These are phyloP conservation scores for Presbytis comata DNA, from an alignment of 2,797 vertebrate species.

Conservation along the genomic window DNA sequence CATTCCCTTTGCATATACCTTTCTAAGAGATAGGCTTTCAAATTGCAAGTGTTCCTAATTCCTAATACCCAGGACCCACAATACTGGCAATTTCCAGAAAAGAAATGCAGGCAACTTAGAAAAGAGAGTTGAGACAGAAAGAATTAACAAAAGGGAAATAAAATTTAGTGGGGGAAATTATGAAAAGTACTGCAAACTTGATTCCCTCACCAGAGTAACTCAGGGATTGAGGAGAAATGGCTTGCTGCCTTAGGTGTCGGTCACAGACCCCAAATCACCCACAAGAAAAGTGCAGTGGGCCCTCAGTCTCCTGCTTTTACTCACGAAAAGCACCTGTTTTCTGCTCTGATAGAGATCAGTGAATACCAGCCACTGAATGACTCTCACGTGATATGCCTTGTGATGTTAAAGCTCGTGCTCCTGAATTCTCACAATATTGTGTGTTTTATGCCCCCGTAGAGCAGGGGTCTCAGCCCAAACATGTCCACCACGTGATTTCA, in stretches of 20 bases:
- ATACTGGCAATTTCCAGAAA: background rate
- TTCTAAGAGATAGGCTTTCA: background rate
- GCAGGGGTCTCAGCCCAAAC: background rate
- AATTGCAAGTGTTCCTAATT: background rate
- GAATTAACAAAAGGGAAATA: background rate
- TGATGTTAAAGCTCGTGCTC: background rate
- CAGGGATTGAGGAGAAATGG: background rate
- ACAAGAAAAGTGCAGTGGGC: too few relatives aligned
- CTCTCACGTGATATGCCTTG: background rate
- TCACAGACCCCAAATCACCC: background rate
- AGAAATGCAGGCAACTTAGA: background rate
- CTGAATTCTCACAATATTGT: background rate
- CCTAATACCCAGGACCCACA: background rate
- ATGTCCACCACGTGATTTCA: background rate
- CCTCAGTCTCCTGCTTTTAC: background rate
- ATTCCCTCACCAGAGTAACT: background rate
- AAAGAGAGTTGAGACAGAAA: background rate
- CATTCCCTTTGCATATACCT: background rate
- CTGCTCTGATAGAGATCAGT: too few relatives aligned
- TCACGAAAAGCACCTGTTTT: background rate
- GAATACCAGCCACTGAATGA: too few relatives aligned
- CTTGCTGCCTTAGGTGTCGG: fast-evolving
- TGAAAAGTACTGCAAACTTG: background rate
- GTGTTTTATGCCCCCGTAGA: background rate
- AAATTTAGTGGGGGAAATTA: background rate